Evolutionary conservation across 2,888 invertebrate genomes (phyloP).

Genomic region (Cosmopolites sordidus): DNA sequence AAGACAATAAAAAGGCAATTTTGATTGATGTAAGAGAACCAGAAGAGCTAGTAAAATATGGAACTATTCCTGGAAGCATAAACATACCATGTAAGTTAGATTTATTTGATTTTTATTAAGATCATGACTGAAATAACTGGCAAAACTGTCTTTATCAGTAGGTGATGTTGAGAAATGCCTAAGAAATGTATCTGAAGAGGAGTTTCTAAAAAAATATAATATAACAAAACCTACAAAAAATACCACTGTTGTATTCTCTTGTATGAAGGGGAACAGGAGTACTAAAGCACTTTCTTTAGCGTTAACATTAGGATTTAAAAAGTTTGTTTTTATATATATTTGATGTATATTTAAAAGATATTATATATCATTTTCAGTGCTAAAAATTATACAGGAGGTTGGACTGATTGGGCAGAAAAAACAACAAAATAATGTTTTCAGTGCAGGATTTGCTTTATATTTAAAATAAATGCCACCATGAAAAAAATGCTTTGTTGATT

Average conservation of each 20-base stretch:
- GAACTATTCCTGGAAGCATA: conserved; percentile 67
- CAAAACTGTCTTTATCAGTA: conserved; percentile 46
- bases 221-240: conserved; percentile 56
- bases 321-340: conserved; percentile 45
- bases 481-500: too few relatives aligned
- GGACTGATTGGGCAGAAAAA: conserved; percentile 50
- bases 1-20: conserved; percentile 50
- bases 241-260: conserved; percentile 63
- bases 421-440: conserved; percentile 29
- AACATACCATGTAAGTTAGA: conserved; percentile 65
- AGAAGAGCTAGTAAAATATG: conserved; percentile 64
- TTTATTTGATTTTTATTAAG: background rate
- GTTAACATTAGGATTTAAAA: conserved; percentile 55
- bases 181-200: conserved; percentile 48
- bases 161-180: conserved; percentile 51
- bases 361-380: conserved; percentile 40
- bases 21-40: conserved; percentile 77
- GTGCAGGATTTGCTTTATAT: too few relatives aligned
- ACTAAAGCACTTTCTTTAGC: conserved; percentile 58
- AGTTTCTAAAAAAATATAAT: conserved; percentile 56
- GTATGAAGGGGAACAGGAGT: conserved; percentile 64
- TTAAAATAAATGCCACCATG: too few relatives aligned
- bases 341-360: conserved; percentile 3
- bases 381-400: conserved; percentile 50
- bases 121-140: background rate